Evolutionary conservation across 2,888 invertebrate species (phyloP).

Genomic region (Yponomeuta sedellus): DNA sequence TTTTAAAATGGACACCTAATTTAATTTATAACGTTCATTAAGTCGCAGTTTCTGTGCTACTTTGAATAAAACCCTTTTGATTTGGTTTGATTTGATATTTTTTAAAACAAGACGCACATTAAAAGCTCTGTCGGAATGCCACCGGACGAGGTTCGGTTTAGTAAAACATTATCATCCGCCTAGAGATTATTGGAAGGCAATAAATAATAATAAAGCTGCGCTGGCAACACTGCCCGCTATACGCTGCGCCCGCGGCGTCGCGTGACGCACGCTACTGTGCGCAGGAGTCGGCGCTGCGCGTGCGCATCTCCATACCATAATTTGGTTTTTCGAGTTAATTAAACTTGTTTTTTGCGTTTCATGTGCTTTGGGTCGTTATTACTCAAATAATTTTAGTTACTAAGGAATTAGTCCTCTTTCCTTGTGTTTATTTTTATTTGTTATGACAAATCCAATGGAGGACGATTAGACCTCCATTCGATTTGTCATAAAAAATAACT

Average conservation of each 20-base stretch:
- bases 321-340: neutral
- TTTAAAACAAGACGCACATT: neutral
- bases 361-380: too few relatives aligned
- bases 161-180: slow-evolving; percentile 44
- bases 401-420: too few relatives aligned
- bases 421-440: too few relatives aligned
- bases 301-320: slow-evolving; percentile 24
- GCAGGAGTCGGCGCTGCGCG: slow-evolving; percentile 26
- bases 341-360: neutral
- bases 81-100: too few relatives aligned
- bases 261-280: slow-evolving; percentile 67
- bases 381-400: too few relatives aligned
- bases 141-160: slow-evolving; percentile 38
- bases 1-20: too few relatives aligned
- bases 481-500: too few relatives aligned
- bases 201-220: slow-evolving; percentile 65
- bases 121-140: slow-evolving; percentile 30
- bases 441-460: too few relatives aligned
- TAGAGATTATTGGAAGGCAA: slow-evolving; percentile 62
- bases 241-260: slow-evolving; percentile 36
- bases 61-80: too few relatives aligned
- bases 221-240: slow-evolving; percentile 31
- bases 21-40: too few relatives aligned
- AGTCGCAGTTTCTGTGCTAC: too few relatives aligned
- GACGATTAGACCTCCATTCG: too few relatives aligned